A percentile compares a stretch with the other conserved stretches of the same genome.
phyloP scores from a whole-genome alignment of 2,888 invertebrate species.

The Amphipoea lucens region DNA sequence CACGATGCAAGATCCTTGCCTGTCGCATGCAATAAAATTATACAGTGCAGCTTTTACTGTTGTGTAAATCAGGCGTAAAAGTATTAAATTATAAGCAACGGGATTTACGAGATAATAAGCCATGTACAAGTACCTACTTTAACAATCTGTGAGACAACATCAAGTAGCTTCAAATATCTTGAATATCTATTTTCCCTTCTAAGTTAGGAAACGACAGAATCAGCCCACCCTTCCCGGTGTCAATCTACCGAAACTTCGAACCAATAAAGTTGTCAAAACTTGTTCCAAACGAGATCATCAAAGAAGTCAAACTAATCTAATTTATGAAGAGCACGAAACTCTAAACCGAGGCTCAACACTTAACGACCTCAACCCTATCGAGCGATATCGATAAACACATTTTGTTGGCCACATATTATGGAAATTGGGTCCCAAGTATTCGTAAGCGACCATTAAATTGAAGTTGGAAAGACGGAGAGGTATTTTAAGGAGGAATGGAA shows the following conservation, averaged over 20 bases:
- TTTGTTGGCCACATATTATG: constrained; percentile 42
- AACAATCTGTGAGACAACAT: not conserved
- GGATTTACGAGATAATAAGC: not conserved
- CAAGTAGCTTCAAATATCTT: not conserved
- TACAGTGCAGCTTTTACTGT: not conserved
- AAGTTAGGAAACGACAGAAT: constrained; percentile 5
- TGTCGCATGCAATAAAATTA: not conserved
- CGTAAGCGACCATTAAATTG: constrained; percentile 28
- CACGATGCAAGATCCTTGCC: not conserved
- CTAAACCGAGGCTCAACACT: constrained; percentile 24
- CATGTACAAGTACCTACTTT: too few species aligned
- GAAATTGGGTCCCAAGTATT: constrained; percentile 32
- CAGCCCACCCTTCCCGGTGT: constrained; percentile 16
- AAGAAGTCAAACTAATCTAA: constrained; percentile 55
- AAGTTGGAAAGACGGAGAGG: not conserved
- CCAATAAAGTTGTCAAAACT: constrained; percentile 54
- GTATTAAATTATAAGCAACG: too few species aligned
- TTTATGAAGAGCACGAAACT: constrained; percentile 46
- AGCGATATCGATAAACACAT: constrained; percentile 36
- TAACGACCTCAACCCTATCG: constrained; percentile 47
- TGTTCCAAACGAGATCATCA: constrained; percentile 46
- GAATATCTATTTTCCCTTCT: not conserved
- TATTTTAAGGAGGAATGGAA: not conserved
- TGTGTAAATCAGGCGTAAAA: not conserved
- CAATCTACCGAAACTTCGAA: constrained; percentile 37